Percentiles rank a stretch among this genome's conserved stretches.
These are phyloP conservation scores for Danaus chrysippus DNA, from an alignment of 2,888 invertebrate species.

Conservation along the genomic window DNA sequence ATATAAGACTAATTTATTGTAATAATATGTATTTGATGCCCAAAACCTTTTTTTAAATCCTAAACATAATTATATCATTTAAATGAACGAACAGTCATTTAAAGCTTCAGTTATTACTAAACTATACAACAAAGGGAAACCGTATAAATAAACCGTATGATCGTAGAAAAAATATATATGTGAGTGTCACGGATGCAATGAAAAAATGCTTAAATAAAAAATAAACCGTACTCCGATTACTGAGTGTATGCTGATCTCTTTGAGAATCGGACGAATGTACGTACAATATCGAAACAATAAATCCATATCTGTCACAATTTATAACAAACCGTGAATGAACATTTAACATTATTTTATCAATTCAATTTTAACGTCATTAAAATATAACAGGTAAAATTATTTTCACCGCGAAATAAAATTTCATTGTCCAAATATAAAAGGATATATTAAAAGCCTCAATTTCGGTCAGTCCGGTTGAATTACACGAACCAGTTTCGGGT, in stretches of 20 bases:
- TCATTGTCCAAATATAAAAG: slow-evolving; percentile 10
- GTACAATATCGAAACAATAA: background rate
- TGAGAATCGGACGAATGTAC: background rate
- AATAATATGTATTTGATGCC: no score
- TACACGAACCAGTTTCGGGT: slow-evolving; percentile 17
- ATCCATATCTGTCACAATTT: background rate
- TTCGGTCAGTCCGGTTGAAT: slow-evolving; percentile 9
- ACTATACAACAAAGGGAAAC: background rate
- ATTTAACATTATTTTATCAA: background rate
- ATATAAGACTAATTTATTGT: no score
- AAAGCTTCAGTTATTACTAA: background rate
- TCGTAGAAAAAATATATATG: no score
- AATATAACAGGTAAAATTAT: background rate
- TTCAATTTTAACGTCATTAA: background rate
- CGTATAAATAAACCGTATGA: no score
- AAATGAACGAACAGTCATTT: no score
- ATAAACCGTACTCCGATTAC: background rate
- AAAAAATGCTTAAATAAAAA: no score
- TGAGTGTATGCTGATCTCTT: background rate
- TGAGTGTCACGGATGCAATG: no score
- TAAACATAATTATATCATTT: no score
- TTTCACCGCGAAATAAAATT: background rate
- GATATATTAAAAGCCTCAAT: slow-evolving; percentile 11
- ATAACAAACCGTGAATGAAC: background rate
- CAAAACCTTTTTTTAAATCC: no score